phyloP scores from a whole-genome alignment of 2,797 vertebrate species.

The Peromyscus aztecus region DNA sequence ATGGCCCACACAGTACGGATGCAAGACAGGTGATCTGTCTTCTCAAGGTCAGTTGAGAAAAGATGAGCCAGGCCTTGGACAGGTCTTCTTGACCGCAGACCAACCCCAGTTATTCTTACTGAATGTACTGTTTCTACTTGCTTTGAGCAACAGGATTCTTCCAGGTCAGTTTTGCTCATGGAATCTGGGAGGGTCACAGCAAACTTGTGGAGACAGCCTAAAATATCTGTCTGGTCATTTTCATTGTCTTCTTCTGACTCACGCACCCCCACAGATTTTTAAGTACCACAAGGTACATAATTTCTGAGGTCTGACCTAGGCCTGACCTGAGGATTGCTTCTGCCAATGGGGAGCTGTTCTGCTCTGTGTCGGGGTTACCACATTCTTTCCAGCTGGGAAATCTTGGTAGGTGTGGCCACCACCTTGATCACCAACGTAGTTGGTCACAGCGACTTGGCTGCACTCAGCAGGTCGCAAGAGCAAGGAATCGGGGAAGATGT shows the following conservation, averaged over 20 bases:
- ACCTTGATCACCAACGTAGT: background rate
- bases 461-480: background rate
- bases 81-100: slow-evolving; percentile 13
- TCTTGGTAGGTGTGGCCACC: background rate
- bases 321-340: background rate
- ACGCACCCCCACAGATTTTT: background rate
- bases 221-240: slow-evolving; percentile 57
- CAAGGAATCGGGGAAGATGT: background rate
- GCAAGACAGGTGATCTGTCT: background rate
- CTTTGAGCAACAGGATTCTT: slow-evolving; percentile 33
- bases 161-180: slow-evolving; percentile 33
- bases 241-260: slow-evolving; percentile 39
- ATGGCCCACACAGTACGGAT: background rate
- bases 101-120: slow-evolving; percentile 9
- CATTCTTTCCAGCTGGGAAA: background rate
- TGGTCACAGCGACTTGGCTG: background rate
- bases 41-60: slow-evolving; percentile 6
- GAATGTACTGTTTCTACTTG: background rate
- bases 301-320: slow-evolving; percentile 37
- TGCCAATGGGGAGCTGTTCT: background rate
- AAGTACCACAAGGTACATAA: background rate
- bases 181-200: slow-evolving; percentile 33
- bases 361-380: background rate
- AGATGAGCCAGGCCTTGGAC: background rate
- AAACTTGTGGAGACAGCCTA: slow-evolving; percentile 40